phyloP scores from a whole-genome alignment of 2,113 vertebrate species.

The Puntigrus tetrazona region DNA sequence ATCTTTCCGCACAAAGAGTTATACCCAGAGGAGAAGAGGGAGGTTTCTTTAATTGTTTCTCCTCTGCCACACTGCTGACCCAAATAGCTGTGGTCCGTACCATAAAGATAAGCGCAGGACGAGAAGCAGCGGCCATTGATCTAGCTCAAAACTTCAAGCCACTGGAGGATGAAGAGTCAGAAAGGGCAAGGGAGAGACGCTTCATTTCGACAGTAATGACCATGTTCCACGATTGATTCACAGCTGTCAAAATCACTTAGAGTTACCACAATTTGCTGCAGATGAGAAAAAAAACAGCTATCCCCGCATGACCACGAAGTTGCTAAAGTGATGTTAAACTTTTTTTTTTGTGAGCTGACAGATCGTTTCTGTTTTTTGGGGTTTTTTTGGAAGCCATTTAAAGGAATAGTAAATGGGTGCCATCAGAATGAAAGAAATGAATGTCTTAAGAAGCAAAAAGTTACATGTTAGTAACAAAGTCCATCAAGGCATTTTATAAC shows the following conservation, averaged over 20 bases:
- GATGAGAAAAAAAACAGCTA: not conserved
- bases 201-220: constrained; percentile 52
- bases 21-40: constrained; percentile 64
- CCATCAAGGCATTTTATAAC: too few relatives aligned
- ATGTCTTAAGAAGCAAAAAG: too few relatives aligned
- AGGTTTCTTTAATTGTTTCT: constrained; percentile 77
- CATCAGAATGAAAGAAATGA: not conserved
- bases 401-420: not conserved
- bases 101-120: constrained; percentile 53
- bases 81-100: constrained; percentile 61
- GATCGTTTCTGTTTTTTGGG: not conserved
- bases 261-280: constrained; percentile 27
- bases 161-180: constrained; percentile 24
- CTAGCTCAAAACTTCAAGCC: constrained; percentile 24
- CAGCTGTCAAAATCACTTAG: constrained; percentile 30
- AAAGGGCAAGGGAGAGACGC: constrained; percentile 28
- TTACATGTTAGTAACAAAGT: too few relatives aligned
- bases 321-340: not conserved
- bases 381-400: not conserved
- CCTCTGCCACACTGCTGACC: constrained; percentile 62
- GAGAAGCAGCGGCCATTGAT: constrained; percentile 38
- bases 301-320: constrained; percentile 4
- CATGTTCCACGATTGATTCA: constrained; percentile 17
- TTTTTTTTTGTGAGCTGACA: not conserved
- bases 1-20: constrained; percentile 69